Base-by-base conservation (phyloP, 2,888 invertebrate species). In the Eurois occulta region DNA sequence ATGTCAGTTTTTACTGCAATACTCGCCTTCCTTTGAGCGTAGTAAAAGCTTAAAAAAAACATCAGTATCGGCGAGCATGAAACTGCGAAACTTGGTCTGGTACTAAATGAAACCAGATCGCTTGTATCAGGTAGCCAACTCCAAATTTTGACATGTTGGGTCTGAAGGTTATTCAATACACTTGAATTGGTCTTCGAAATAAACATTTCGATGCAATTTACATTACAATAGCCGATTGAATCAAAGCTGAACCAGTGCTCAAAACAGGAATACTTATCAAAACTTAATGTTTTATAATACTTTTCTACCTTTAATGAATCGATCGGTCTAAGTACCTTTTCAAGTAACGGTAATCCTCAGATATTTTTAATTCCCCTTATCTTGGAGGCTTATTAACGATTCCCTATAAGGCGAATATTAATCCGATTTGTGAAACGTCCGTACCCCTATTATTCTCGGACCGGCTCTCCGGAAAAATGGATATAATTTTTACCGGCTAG, bases 401-500 rank as follows among this genome's bases (percentile, higher is more conserved):
- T 93, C 90, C 87, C 90, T 91, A 91, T 92, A 93, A 92, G 91
- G 91, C 90, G 91, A 88, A 90, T 89, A 92, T 92, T 96, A 96
- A 96, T 96, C 95, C 90, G 94, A 95, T 96, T 96, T 93, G 86
- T 88, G 87, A 91, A 92, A 89, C 92, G 92, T 90, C 92, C 90
- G 91, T 90, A 90, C 89, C 90, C 88, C 93, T 91, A 93, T 95
- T 95, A 94, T 90, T 92, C 91, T 85, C 90, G 85, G 88, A 90
- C 89, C 91, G 91, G 90, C 86, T 93, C 90, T 89, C 92, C 90
- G 93, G 93, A 92, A 94, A 95, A 95, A 94, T 93, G 94, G 93
- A 93, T 95, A 95, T 95, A 96, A 95, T 95, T 96, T 95, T 95
- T 94, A 92, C 90, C 93, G 91, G 90, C 86, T 90, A 90, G 89